These are phyloP conservation scores for Hemichromis elongatus DNA, from an alignment of 2,113 vertebrate genomes.

Conservation along the genomic window DNA sequence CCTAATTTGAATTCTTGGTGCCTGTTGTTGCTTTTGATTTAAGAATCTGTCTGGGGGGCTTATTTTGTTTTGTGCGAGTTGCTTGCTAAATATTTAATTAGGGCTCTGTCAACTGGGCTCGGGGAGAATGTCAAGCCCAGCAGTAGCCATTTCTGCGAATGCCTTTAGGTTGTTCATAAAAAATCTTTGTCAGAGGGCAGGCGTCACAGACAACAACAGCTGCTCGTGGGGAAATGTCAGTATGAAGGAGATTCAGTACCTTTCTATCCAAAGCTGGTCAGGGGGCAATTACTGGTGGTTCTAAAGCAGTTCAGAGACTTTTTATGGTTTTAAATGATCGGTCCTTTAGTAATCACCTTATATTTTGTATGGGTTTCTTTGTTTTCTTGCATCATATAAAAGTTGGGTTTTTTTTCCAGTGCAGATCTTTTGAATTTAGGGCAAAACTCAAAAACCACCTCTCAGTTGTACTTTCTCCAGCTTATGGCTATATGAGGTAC, in stretches of 20 bases:
- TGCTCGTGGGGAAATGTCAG: neutral
- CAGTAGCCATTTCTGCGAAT: conserved; percentile 3
- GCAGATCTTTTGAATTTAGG: neutral
- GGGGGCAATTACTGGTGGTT: neutral
- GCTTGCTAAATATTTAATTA: conserved; percentile 60
- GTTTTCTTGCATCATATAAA: neutral
- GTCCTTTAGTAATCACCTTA: neutral
- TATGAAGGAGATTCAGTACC: neutral
- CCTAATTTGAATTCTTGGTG: conserved; percentile 51
- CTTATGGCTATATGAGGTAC: neutral
- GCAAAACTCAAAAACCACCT: neutral
- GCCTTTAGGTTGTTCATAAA: conserved; percentile 13
- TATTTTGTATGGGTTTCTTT: neutral
- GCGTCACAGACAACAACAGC: neutral
- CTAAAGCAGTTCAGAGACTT: neutral
- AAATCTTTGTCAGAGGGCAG: neutral
- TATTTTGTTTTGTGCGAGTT: conserved; percentile 50
- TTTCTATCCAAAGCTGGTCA: neutral
- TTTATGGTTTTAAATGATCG: neutral
- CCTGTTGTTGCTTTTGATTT: conserved; percentile 55
- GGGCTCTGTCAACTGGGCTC: conserved; percentile 26
- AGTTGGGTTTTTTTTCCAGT: neutral
- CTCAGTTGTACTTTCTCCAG: neutral
- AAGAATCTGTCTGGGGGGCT: conserved; percentile 36
- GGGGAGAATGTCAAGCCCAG: conserved; percentile 38